phyloP scores from a whole-genome alignment of 2,113 vertebrate genomes.

The Corvus hawaiiensis region DNA sequence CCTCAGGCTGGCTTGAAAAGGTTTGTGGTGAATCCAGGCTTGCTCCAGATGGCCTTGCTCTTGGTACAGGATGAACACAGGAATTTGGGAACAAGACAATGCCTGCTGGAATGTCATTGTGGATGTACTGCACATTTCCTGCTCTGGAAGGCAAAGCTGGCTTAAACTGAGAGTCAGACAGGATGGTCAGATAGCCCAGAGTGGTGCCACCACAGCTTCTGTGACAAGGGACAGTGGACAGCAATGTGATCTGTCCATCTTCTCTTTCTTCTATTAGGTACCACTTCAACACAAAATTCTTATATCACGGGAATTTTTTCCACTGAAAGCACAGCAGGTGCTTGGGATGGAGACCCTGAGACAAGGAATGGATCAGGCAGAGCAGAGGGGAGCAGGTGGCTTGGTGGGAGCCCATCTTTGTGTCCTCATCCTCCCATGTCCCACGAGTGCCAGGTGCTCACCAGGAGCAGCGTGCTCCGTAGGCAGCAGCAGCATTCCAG shows the following conservation, averaged over 20 bases:
- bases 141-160: neutral
- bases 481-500: neutral
- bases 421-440: neutral
- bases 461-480: accelerated
- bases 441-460: accelerated
- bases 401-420: neutral
- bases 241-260: neutral
- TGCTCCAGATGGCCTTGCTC: neutral
- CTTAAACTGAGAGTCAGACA: neutral
- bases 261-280: neutral
- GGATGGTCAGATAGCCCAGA: neutral
- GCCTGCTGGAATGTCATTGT: neutral
- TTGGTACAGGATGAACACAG: neutral
- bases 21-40: neutral
- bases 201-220: neutral
- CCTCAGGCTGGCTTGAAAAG: neutral
- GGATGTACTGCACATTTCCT: neutral
- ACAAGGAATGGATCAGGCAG: neutral
- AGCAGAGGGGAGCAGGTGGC: neutral
- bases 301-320: accelerated
- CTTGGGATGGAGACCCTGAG: neutral
- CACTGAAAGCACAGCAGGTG: neutral
- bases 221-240: neutral
- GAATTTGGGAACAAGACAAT: neutral
- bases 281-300: neutral